Evolutionary conservation across 2,888 invertebrate genomes (phyloP), one percentile per base, ranked within the genome.

Genomic region (Cataglyphis albicans): DNA sequence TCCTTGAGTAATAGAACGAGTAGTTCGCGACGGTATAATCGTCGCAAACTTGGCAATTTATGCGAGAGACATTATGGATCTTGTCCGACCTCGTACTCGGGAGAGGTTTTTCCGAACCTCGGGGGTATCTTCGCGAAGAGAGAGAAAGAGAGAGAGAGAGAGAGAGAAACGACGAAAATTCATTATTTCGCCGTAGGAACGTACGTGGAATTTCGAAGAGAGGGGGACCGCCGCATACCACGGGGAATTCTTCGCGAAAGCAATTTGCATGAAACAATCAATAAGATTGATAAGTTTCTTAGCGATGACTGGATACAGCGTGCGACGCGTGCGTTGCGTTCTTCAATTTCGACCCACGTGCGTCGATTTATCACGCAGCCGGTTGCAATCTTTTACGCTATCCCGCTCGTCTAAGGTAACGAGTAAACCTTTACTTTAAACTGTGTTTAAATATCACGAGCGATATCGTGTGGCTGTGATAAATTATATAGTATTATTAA

Each of bases 191-290:
- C 55, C 76, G 76, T 21, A 12, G 72, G 35, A 44, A 38, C 52
- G 12, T 35, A 21, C 70, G 75, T 32, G 65, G 63, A 75, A 75
- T 65, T 65, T 38, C n/a, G 65, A 32, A 6, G 35, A 65, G 63
- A 21, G 12, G 29, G 68, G 7, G 21, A 32, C 9, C 48, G 10
- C 25, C 65, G 65, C 76, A 65, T 76, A 55, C 76, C 76, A 41
- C 65, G 29, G 65, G 52, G 38, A n/a, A 65, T 76, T 29, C 32
- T 4, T n/a, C 38, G 55, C 52, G 21, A 74, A 63, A 75, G 74
- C 55, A 64, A 55, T 76, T 65, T 55, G 38, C 76, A 76, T 76
- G 55, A 76, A 76, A 65, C 65, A 65, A 76, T 65, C 76, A 55
- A 65, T 76, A 76, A 76, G 65, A 76, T 38, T 65, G 75, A 75